phyloP scores from a whole-genome alignment of 2,888 invertebrate species.

The Diogma glabrata region DNA sequence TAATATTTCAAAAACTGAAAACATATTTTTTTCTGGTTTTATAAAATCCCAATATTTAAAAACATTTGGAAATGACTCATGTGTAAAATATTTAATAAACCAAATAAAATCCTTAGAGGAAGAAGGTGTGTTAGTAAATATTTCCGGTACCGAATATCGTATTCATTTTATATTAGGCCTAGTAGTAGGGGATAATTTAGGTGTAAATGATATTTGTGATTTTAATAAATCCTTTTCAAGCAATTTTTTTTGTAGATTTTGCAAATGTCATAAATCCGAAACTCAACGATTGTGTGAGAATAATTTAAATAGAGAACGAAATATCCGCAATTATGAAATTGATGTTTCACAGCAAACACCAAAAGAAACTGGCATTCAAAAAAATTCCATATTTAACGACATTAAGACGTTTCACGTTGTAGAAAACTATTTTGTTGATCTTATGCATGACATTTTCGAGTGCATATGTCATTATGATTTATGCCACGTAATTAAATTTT shows the following conservation, averaged over 20 bases:
- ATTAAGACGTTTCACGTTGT: not conserved
- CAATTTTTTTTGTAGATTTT: conserved; percentile 3
- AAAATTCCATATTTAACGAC: not conserved
- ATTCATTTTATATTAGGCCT: conserved; percentile 1
- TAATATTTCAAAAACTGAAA: too few relatives aligned
- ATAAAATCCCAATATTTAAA: conserved; percentile 2
- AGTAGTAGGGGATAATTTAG: not conserved
- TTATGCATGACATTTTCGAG: not conserved
- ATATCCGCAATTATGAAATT: not conserved
- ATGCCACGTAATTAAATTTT: not conserved
- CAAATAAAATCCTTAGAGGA: not conserved
- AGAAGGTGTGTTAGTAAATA: not conserved
- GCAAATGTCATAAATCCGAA: conserved; percentile 5
- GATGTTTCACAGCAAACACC: not conserved
- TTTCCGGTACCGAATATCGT: not conserved
- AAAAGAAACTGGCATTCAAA: not conserved
- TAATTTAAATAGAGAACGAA: not conserved
- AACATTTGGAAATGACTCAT: not conserved
- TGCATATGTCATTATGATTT: not conserved
- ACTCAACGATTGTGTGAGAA: not conserved
- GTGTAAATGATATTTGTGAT: conserved; percentile 1
- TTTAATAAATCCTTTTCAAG: not conserved
- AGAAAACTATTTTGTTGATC: not conserved
- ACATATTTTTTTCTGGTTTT: not conserved
- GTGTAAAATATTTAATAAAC: not conserved